A percentile compares a stretch with the other conserved stretches of the same genome.
Evolutionary conservation across 2,113 vertebrate species (phyloP).

Genomic region (Dermatemys mawii): DNA sequence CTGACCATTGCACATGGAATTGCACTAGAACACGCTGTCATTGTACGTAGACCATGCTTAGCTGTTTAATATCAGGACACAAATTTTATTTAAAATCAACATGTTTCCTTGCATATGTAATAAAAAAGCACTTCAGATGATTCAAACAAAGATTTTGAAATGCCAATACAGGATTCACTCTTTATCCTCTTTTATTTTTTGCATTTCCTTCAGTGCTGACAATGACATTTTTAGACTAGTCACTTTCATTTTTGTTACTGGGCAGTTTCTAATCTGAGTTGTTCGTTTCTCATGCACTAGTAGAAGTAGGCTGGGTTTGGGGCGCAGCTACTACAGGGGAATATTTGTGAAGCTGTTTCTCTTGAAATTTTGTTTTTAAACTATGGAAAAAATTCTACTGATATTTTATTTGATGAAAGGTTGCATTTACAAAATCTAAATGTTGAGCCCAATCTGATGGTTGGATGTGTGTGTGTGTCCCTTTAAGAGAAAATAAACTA

Average conservation of each 20-base stretch:
- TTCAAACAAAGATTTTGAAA: neutral
- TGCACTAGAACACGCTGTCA: neutral
- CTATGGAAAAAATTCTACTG: slow-evolving; percentile 34
- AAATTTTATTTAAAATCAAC: neutral
- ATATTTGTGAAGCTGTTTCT: slow-evolving; percentile 58
- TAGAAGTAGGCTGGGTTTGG: slow-evolving; percentile 12
- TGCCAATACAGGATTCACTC: neutral
- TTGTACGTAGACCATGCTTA: neutral
- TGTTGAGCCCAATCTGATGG: slow-evolving; percentile 40
- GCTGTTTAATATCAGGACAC: neutral
- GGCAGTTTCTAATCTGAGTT: neutral
- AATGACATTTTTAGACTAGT: slow-evolving; percentile 11
- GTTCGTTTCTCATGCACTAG: neutral
- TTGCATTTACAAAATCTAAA: slow-evolving; percentile 54
- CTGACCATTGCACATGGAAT: neutral
- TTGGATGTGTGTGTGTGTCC: slow-evolving; percentile 40
- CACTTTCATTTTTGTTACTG: neutral
- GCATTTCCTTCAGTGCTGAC: slow-evolving; percentile 31
- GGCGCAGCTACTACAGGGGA: slow-evolving; percentile 19
- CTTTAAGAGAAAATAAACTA: slow-evolving; percentile 36
- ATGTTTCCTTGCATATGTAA: neutral
- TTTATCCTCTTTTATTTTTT: neutral
- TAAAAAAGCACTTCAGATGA: slow-evolving; percentile 13
- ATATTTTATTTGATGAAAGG: slow-evolving; percentile 55
- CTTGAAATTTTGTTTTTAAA: slow-evolving; percentile 57